phyloP scores from a whole-genome alignment of 2,888 invertebrate genomes.

The Mimumesa dahlbomi region DNA sequence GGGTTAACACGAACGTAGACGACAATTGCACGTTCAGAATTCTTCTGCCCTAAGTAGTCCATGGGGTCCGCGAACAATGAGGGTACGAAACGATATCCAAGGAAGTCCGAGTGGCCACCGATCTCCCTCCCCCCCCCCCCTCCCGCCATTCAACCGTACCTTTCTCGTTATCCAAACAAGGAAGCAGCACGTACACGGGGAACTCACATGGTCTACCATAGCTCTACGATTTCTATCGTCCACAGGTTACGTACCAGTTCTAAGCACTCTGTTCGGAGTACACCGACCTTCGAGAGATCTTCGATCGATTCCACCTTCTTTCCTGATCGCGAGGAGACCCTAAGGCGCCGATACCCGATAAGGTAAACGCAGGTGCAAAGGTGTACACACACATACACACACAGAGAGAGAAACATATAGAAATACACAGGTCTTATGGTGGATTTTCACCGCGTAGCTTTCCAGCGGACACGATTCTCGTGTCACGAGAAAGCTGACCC shows the following conservation, averaged over 20 bases:
- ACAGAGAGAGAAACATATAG: too few relatives aligned
- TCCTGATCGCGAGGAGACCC: conserved; percentile 46
- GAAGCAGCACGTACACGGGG: conserved; percentile 41
- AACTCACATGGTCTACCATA: too few relatives aligned
- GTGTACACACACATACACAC: too few relatives aligned
- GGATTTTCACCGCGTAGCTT: conserved; percentile 33
- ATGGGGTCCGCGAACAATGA: conserved; percentile 14
- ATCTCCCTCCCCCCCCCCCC: too few relatives aligned
- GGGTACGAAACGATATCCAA: conserved; percentile 23
- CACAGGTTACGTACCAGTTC: conserved; percentile 20
- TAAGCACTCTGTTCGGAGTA: conserved; percentile 28
- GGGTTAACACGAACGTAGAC: too few relatives aligned
- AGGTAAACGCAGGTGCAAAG: conserved; percentile 48
- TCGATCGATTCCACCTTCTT: conserved; percentile 44
- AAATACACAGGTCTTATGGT: too few relatives aligned
- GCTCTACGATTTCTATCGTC: conserved; percentile 53
- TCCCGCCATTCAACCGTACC: conserved; percentile 38
- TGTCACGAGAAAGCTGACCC: conserved; percentile 54
- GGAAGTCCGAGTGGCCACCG: conserved; percentile 4
- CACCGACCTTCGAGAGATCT: conserved; percentile 55
- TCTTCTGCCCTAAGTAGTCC: conserved; percentile 15
- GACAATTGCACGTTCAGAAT: conserved; percentile 19
- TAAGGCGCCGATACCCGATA: conserved; percentile 43
- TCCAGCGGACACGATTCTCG: conserved; percentile 24
- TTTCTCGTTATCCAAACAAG: conserved; percentile 53